Conservation (phyloP, 2,797 vertebrate species). For the Mormyrus proboscirostris region DNA sequence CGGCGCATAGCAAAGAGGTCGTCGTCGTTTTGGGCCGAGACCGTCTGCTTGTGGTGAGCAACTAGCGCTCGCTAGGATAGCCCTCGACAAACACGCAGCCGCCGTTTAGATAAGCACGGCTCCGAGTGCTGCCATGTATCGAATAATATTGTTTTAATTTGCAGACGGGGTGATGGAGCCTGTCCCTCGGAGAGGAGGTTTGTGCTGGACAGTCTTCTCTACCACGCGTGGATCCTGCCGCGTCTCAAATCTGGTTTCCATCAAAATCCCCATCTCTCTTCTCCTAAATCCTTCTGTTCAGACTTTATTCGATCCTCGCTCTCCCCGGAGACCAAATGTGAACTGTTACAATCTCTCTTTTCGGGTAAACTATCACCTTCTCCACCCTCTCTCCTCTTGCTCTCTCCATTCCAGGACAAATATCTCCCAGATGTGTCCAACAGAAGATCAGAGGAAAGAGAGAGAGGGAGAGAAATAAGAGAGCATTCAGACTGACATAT, state of each 20-base stretch:
- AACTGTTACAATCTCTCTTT: slow-evolving; percentile 25
- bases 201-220: not conserved
- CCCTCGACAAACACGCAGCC: not conserved
- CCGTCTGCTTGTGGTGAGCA: not conserved
- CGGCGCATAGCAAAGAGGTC: not conserved
- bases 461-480: not conserved
- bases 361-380: slow-evolving; percentile 22
- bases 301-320: slow-evolving; percentile 18
- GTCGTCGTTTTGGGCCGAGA: not conserved
- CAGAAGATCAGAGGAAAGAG: slow-evolving; percentile 26
- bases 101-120: slow-evolving; percentile 15
- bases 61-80: not conserved
- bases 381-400: slow-evolving; percentile 7
- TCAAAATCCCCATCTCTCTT: slow-evolving; percentile 24
- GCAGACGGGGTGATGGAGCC: slow-evolving; percentile 21
- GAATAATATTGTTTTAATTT: slow-evolving; percentile 38
- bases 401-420: slow-evolving; percentile 34
- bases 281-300: slow-evolving; percentile 18
- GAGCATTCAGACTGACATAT: slow-evolving; percentile 16
- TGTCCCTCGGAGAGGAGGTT: not conserved
- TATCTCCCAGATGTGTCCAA: slow-evolving; percentile 35
- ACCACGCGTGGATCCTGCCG: slow-evolving; percentile 5
- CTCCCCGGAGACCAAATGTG: slow-evolving; percentile 13
- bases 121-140: slow-evolving; percentile 9
- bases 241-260: slow-evolving; percentile 34